Percentiles rank a stretch among this genome's conserved stretches.
These are phyloP conservation scores for Malurus alboscapulatus DNA, from an alignment of 2,113 vertebrate species.

Conservation along the genomic window DNA sequence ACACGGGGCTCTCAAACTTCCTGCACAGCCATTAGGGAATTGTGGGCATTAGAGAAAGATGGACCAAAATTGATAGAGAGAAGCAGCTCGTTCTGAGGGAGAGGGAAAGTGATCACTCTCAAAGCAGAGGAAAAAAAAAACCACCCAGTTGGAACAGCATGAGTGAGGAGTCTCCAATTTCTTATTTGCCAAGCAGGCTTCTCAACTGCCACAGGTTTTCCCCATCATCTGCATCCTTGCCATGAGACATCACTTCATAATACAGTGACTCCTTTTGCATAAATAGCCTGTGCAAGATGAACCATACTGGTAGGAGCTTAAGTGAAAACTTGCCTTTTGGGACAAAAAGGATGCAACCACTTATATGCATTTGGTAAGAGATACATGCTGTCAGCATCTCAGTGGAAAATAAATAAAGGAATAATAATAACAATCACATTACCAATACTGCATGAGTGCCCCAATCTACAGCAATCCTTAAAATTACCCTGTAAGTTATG, in stretches of 20 bases:
- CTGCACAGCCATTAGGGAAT: accelerated
- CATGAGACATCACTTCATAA: not conserved
- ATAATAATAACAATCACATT: not conserved
- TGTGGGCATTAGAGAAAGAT: not conserved
- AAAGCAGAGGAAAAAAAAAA: not conserved
- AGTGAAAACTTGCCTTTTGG: not conserved
- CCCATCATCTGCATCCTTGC: not conserved
- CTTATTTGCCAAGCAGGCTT: not conserved
- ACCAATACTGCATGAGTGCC: not conserved
- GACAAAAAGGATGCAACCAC: not conserved
- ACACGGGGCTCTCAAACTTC: accelerated
- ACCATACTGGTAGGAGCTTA: not conserved
- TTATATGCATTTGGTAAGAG: not conserved
- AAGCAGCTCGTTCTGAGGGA: not conserved
- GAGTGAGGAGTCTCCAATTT: not conserved
- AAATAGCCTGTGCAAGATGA: not conserved
- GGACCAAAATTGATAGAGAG: not conserved
- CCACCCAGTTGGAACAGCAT: accelerated
- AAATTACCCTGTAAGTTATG: not conserved
- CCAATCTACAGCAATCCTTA: not conserved
- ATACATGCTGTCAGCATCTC: not conserved
- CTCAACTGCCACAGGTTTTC: not conserved
- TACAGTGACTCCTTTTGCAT: not conserved
- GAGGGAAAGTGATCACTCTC: not conserved
- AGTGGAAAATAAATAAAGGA: not conserved